Base-by-base conservation (phyloP, 2,888 invertebrate genomes). In the Fragum whitleyi region DNA sequence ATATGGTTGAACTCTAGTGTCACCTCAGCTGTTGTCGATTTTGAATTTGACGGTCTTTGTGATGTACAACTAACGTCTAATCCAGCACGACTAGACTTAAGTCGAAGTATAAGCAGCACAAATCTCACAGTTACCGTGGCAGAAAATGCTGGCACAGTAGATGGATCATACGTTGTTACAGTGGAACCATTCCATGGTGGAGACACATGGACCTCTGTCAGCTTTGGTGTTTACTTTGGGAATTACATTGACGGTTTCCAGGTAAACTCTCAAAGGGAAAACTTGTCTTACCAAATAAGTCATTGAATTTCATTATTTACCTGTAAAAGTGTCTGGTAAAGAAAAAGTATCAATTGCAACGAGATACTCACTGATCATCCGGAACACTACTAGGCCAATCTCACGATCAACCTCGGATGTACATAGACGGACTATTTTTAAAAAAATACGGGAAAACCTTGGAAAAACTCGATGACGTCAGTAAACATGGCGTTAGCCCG, bases 41-140 rank as follows among this genome's bases (percentile, higher is more conserved):
- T 77, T 53, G 68, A 79, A 21, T 81, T 77, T 42, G 85, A 85
- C 51, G 79, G 84, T 1, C 29, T 74, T 14, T 84, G 84, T 68
- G 73, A 74, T 53, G 81, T 81, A 11, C 61, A 70, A 0, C 55
- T 79, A 11, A 42, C 57, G 3, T 57, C 59, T 19, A 16, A 16
- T n/a, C 80, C 83, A 26, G 55, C 59, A 53, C 26, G 28, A 19
- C 39, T 77, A 14, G 62, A 61, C 9, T 28, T 74, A 5, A 47
- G 53, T 19, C 67, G 69, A 16, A 28, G 42, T 0, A 28, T 65
- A 5, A 32, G 19, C 21, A 77, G 72, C 9, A 80, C n/a, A 19
- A 14, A 61, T 9, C 55, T 83, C 16, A 68, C 57, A 0, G 74
- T 84, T 29, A 76, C 21, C 14, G 76, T 84, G n/a, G 42, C 42